A percentile compares a stretch with the other conserved stretches of the same genome.
Conservation (phyloP, 2,888 invertebrate genomes). For the Hirtodrosophila cameraria region DNA sequence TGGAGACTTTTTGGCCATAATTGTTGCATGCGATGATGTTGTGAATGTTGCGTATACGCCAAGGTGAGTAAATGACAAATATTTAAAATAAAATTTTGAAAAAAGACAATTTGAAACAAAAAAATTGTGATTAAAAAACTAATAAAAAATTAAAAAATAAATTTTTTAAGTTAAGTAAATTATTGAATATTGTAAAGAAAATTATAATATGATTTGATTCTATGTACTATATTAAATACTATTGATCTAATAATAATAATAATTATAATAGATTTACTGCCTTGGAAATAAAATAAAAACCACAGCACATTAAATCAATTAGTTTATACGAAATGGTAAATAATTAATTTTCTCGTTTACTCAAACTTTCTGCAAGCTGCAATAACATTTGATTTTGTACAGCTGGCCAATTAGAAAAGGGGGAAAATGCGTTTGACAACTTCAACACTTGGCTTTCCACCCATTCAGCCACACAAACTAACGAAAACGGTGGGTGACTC, state of each 20-base stretch:
- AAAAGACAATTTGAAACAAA: background rate
- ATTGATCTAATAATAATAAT: no score
- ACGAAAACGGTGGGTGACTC: conserved; percentile 25
- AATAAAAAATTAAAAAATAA: background rate
- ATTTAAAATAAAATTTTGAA: background rate
- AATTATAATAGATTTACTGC: no score
- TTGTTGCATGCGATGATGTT: conserved; percentile 68
- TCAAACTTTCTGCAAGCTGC: conserved; percentile 2
- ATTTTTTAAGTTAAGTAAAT: no score
- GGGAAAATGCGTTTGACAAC: conserved; percentile 43
- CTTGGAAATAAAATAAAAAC: no score
- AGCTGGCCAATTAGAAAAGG: conserved; percentile 31
- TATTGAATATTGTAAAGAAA: no score
- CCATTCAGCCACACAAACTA: conserved; percentile 25
- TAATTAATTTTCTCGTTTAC: background rate
- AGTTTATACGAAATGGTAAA: no score
- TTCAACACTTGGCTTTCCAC: conserved; percentile 48
- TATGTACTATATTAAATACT: no score
- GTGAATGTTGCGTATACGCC: conserved; percentile 52
- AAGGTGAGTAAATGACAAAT: conserved; percentile 26
- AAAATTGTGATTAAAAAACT: background rate
- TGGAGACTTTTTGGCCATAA: conserved; percentile 74
- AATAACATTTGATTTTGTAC: conserved; percentile 10
- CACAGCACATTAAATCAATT: no score
- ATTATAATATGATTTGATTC: no score